phyloP scores from a whole-genome alignment of 2,888 invertebrate species.

The Nowickia ferox region DNA sequence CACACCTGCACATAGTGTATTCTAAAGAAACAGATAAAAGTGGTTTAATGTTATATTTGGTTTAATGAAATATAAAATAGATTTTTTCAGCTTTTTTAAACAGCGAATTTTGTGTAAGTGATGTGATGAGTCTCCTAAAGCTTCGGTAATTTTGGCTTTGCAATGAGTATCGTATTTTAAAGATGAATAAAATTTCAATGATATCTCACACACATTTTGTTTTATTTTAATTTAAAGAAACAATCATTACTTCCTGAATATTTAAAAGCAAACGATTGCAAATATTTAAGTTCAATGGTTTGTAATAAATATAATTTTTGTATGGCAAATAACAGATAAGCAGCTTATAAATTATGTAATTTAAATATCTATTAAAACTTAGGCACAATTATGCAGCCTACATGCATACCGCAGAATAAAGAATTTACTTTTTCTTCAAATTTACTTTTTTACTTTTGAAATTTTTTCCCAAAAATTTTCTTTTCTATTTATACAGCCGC shows the following conservation, averaged over 20 bases:
- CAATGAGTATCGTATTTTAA: neutral
- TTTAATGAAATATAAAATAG: constrained; percentile 45
- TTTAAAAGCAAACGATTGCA: neutral
- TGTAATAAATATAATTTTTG: neutral
- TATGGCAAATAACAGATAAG: neutral
- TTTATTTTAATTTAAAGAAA: no score
- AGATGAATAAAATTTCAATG: neutral
- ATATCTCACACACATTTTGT: no score
- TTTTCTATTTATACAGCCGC: no score
- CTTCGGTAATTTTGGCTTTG: neutral
- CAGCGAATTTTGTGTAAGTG: no score
- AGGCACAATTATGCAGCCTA: no score
- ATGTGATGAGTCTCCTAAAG: neutral
- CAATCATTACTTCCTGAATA: neutral
- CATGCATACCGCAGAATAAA: no score
- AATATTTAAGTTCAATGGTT: neutral
- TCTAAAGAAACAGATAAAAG: neutral
- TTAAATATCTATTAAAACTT: no score
- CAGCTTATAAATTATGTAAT: neutral
- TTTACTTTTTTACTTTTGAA: no score
- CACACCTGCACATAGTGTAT: neutral
- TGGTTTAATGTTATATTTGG: constrained; percentile 36
- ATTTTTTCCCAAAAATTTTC: no score
- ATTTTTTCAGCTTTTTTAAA: neutral
- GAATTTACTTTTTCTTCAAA: no score